Evolutionary conservation across 2,113 vertebrate genomes (phyloP), one percentile per base, ranked within the genome.

Genomic region (Dromaius novaehollandiae): DNA sequence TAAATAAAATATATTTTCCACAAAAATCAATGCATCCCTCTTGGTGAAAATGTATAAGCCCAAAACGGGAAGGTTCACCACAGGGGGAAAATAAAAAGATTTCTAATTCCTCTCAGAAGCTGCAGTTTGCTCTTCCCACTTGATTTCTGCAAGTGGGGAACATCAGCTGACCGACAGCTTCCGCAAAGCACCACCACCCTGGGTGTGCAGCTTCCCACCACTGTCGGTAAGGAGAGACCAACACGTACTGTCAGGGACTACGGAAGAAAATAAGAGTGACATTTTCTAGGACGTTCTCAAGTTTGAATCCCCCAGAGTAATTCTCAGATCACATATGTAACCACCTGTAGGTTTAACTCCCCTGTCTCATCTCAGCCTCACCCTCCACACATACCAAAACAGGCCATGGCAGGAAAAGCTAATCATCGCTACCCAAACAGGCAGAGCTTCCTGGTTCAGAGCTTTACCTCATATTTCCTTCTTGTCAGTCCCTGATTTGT

Each of bases 191-290:
- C 7, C 16, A 17, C 17, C 21, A 30, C 22, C 26, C 40, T 86
- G 50, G 8, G 10, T 25, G 6, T 6, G 34, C 56, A 82, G 36
- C 44, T 53, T 60, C 58, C 56, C 40, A 8, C 17, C 58, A 32
- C 28, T 63, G 15, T 17, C 51, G 36, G 12, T 18, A 58, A 18
- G 55, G 18, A 70, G 32, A 16, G 40, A 70, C 12, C 61, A 25
- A 16, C 17, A 7, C 0, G 0, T 3, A 26, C 3, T 19, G 20
- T 22, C 44, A 61, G n/a, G 34, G 13, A 82, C 10, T 28, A 40
- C 0, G 2, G 70, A 58, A 51, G 21, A 66, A 92, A 82, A 36
- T 4, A 56, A 28, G 46, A 48, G 9, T 19, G 51, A 20, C 8
- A 15, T 80, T 89, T 77, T 86, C 24, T 63, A 38, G 25, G 15